These are phyloP conservation scores for Meandrina meandrites DNA, from an alignment of 92 coral and sea anemone species.

Conservation along the genomic window DNA sequence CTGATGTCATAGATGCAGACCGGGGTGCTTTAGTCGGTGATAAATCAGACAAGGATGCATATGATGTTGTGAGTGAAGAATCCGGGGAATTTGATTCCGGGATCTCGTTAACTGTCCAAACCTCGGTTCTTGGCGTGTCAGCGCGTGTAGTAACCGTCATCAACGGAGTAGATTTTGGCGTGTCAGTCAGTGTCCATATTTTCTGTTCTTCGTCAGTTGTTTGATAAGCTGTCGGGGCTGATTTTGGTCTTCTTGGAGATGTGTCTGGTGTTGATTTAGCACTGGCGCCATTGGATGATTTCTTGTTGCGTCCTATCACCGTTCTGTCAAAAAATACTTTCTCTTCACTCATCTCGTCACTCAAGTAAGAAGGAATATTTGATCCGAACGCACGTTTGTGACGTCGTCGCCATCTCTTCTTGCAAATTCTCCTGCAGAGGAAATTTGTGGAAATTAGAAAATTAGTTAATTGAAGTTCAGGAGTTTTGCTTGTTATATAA, in stretches of 20 bases:
- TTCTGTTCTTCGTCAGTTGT: neutral
- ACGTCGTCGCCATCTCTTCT: neutral
- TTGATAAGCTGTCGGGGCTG: neutral
- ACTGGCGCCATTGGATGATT: neutral
- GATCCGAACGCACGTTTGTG: neutral
- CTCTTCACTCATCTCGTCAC: neutral
- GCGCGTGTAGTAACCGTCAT: neutral
- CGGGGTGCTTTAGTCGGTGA: neutral
- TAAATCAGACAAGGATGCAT: neutral
- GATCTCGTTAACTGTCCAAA: too few species aligned
- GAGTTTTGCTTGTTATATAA: too few species aligned
- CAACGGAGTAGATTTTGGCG: slow-evolving; percentile 12
- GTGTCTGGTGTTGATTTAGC: neutral
- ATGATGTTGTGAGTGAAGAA: neutral
- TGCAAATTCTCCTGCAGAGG: too few species aligned
- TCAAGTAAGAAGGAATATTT: neutral
- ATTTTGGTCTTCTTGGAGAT: neutral
- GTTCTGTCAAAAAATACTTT: slow-evolving; percentile 24
- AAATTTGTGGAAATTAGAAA: too few species aligned
- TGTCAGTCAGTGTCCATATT: neutral
- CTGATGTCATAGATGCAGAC: neutral
- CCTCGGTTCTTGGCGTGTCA: too few species aligned
- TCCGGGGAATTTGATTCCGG: too few species aligned
- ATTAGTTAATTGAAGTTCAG: too few species aligned
- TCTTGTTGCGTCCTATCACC: too few species aligned